Evolutionary conservation across 2,797 vertebrate genomes (phyloP).

Genomic region (Sarcophilus harrisii): DNA sequence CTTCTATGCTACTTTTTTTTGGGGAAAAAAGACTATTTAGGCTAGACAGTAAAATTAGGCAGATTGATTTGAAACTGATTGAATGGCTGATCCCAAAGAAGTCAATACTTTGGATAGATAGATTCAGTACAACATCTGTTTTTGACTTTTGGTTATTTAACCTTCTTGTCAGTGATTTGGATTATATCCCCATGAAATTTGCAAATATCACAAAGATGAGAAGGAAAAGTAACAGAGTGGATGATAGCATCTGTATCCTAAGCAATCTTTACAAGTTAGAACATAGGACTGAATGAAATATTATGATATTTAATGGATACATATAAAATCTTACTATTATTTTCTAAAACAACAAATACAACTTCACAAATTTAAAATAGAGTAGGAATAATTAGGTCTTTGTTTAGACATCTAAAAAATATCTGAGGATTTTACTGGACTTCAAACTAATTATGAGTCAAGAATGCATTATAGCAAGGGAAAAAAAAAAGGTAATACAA

Average conservation of each 20-base stretch:
- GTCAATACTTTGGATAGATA: neutral
- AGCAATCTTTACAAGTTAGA: neutral
- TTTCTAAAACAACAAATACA: neutral
- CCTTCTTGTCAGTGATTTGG: neutral
- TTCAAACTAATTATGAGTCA: neutral
- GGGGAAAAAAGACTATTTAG: neutral
- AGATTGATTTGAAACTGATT: neutral
- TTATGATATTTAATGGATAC: neutral
- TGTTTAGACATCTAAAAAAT: neutral
- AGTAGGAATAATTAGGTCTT: neutral
- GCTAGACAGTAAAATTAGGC: neutral
- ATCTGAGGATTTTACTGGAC: neutral
- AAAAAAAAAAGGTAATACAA: neutral
- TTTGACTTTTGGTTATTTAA: neutral
- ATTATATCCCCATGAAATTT: neutral
- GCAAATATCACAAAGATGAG: neutral
- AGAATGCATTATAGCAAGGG: neutral
- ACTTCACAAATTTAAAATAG: neutral
- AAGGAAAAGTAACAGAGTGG: neutral
- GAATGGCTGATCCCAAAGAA: neutral
- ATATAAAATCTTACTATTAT: neutral
- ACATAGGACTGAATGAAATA: neutral
- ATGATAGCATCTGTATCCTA: neutral
- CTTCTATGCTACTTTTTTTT: neutral
- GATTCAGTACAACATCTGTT: neutral